Percentiles rank a stretch among this genome's conserved stretches.
These are phyloP conservation scores for Thereva unica DNA, from an alignment of 2,888 invertebrate species.

Conservation along the genomic window DNA sequence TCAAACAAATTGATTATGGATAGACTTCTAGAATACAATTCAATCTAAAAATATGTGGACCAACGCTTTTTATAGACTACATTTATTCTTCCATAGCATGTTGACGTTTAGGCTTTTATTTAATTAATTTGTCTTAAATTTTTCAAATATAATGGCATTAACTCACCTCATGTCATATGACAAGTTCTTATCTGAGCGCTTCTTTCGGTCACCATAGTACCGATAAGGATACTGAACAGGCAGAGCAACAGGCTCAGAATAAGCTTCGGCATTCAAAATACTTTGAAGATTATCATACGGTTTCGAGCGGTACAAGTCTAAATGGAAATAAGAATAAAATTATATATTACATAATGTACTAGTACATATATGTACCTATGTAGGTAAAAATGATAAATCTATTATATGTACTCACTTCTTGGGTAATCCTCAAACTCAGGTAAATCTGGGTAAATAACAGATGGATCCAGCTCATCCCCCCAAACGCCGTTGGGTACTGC, in stretches of 20 bases:
- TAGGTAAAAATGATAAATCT: neutral
- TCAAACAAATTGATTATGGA: no score
- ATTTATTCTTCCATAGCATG: no score
- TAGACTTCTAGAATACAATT: no score
- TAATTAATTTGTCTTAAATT: no score
- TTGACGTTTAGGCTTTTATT: no score
- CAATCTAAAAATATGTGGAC: no score
- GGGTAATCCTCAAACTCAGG: conserved; percentile 55
- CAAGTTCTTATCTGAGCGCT: conserved; percentile 53
- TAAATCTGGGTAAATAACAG: conserved; percentile 50
- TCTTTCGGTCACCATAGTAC: conserved; percentile 53
- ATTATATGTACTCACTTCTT: conserved; percentile 45
- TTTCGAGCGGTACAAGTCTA: conserved; percentile 44
- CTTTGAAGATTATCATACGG: conserved; percentile 57
- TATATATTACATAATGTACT: conserved; percentile 8
- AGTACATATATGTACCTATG: neutral
- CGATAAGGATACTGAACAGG: conserved; percentile 53
- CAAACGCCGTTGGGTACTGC: conserved; percentile 50
- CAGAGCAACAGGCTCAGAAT: conserved; percentile 53
- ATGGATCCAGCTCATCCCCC: conserved; percentile 54
- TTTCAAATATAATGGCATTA: neutral
- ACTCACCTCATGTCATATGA: conserved; percentile 30
- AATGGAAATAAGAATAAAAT: neutral
- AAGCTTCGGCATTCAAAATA: conserved; percentile 55
- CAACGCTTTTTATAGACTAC: no score